These are phyloP conservation scores for Diachrysia chrysitis DNA, from an alignment of 2,888 invertebrate genomes.

Conservation along the genomic window DNA sequence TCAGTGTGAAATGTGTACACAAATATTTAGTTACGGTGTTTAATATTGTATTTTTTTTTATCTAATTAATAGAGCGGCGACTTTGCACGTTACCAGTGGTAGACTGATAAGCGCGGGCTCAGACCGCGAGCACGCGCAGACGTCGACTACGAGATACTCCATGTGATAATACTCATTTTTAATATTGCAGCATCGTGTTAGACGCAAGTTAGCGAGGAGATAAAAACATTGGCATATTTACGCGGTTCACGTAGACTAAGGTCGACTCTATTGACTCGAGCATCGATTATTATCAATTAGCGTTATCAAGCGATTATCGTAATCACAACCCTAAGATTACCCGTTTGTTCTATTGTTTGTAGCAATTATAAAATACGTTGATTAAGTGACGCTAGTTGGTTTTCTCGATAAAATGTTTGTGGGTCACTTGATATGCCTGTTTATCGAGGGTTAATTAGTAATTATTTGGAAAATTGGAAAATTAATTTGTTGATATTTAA, in stretches of 20 bases:
- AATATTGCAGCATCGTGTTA: constrained; percentile 59
- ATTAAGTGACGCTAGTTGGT: constrained; percentile 29
- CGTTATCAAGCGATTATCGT: constrained; percentile 51
- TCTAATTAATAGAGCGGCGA: constrained; percentile 52
- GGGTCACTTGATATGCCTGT: constrained; percentile 6
- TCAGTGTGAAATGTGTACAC: constrained; percentile 37
- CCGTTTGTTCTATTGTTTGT: constrained; percentile 52
- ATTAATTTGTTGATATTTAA: neutral
- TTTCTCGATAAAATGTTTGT: constrained; percentile 7
- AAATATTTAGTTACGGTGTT: constrained; percentile 33
- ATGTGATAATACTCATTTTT: constrained; percentile 59
- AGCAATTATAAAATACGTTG: constrained; percentile 26
- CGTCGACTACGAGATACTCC: constrained; percentile 62
- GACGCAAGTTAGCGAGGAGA: constrained; percentile 59
- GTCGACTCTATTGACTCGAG: constrained; percentile 38
- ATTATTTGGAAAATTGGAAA: neutral
- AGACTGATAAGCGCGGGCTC: constrained; percentile 80
- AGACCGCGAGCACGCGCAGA: constrained; percentile 64
- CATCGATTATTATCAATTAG: constrained; percentile 48
- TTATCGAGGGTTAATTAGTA: neutral
- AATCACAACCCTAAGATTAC: constrained; percentile 45
- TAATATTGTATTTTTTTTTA: constrained; percentile 45
- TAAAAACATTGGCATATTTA: constrained; percentile 61
- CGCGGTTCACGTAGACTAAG: constrained; percentile 54
- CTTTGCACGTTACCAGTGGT: constrained; percentile 70